phyloP scores from a whole-genome alignment of 2,797 vertebrate genomes.

The Psittacula derbiana region DNA sequence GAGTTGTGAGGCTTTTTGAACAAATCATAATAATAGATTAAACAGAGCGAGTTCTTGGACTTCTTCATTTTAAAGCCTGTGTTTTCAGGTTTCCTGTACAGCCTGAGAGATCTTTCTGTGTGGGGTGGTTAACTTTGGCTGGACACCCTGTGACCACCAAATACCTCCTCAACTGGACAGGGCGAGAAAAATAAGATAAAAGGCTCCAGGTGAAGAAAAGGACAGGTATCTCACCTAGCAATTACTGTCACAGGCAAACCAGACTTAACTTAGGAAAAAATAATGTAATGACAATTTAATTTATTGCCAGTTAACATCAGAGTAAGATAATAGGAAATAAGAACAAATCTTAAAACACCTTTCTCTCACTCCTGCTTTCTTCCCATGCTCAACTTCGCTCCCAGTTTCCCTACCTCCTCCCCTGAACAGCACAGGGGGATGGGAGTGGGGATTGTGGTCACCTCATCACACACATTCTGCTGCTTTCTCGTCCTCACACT shows the following conservation, averaged over 20 bases:
- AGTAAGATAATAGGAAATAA: not conserved
- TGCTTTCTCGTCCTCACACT: not conserved
- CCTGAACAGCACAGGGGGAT: fast-evolving
- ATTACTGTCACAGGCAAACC: not conserved
- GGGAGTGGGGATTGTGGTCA: not conserved
- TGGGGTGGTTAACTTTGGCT: not conserved
- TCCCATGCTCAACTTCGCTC: not conserved
- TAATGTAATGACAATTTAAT: not conserved
- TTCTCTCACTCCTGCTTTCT: not conserved
- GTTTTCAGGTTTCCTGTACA: not conserved
- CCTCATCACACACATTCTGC: not conserved
- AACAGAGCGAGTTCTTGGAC: not conserved
- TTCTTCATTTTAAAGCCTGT: not conserved
- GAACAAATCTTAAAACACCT: not conserved
- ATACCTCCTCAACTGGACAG: not conserved
- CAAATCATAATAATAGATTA: not conserved
- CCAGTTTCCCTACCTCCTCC: not conserved
- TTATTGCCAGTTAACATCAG: not conserved
- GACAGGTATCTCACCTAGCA: not conserved
- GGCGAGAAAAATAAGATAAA: not conserved
- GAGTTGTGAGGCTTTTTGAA: not conserved
- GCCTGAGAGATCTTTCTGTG: not conserved
- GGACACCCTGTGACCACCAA: not conserved
- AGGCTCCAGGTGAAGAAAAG: fast-evolving
- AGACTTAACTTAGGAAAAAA: not conserved